phyloP scores from a whole-genome alignment of 1,140 invertebrate species.

The Argopecten irradians region DNA sequence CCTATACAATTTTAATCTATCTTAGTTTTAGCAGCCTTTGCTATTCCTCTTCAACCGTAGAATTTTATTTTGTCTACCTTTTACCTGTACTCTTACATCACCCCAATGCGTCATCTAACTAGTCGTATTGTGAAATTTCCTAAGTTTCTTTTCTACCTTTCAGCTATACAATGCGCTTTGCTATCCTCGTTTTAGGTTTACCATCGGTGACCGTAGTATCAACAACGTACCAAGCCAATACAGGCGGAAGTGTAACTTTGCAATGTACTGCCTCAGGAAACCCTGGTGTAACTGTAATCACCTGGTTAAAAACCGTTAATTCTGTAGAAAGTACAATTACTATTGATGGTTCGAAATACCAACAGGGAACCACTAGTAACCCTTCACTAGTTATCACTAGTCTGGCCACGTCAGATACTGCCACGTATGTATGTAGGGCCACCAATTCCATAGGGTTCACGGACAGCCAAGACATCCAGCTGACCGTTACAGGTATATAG shows the following conservation, averaged over 20 bases:
- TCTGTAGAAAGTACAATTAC: neutral
- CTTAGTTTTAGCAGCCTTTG: too few species aligned
- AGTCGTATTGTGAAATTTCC: too few species aligned
- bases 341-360: neutral
- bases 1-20: too few species aligned
- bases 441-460: constrained; percentile 30
- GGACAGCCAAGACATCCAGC: neutral
- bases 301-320: constrained; percentile 27
- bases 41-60: too few species aligned
- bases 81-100: too few species aligned
- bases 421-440: constrained; percentile 38
- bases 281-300: constrained; percentile 29
- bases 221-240: constrained; percentile 27
- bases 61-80: too few species aligned
- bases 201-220: constrained; percentile 20
- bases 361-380: neutral
- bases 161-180: too few species aligned
- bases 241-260: constrained; percentile 20
- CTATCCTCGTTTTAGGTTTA: constrained; percentile 33
- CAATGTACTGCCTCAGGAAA: constrained; percentile 34
- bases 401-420: constrained; percentile 32
- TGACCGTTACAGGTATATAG: neutral
- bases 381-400: constrained; percentile 36
- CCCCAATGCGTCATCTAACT: too few species aligned
- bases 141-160: too few species aligned